Percentiles rank a stretch among this genome's conserved stretches.
These are phyloP conservation scores for Araneus ventricosus DNA, from an alignment of 1,140 invertebrate species.

Conservation along the genomic window DNA sequence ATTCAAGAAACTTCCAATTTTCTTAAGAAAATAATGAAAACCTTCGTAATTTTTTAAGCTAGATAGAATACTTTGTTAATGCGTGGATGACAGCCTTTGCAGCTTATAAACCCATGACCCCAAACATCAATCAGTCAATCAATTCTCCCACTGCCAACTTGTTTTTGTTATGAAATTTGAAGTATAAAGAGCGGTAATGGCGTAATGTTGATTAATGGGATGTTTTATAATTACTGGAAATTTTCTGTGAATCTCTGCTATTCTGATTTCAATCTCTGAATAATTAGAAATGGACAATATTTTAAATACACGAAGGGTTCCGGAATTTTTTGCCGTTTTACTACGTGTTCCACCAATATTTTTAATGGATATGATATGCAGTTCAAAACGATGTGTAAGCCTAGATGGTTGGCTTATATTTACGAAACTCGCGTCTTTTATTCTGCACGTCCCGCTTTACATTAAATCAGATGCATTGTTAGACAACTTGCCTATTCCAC, in stretches of 20 bases:
- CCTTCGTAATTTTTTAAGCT: too few species aligned
- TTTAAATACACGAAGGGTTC: conserved; percentile 10
- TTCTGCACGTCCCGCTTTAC: not conserved
- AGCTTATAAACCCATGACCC: too few species aligned
- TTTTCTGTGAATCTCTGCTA: too few species aligned
- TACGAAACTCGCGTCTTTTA: not conserved
- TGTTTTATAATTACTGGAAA: too few species aligned
- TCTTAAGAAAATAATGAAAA: too few species aligned
- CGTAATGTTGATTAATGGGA: not conserved
- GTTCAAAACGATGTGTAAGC: conserved; percentile 78
- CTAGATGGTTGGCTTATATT: conserved; percentile 46
- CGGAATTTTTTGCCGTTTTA: conserved; percentile 83
- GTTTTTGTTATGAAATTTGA: not conserved
- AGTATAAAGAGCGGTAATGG: not conserved
- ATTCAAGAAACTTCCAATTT: too few species aligned
- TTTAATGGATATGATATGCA: conserved; percentile 92
- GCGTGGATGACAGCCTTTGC: too few species aligned
- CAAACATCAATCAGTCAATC: not conserved
- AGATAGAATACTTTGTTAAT: too few species aligned
- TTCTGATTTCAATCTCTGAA: not conserved
- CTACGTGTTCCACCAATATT: conserved; percentile 93
- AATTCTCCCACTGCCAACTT: not conserved
- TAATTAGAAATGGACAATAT: conserved; percentile 13
- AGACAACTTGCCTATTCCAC: not conserved
- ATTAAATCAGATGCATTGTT: not conserved